These are phyloP conservation scores for Argyrosomus regius DNA, from an alignment of 2,797 vertebrate genomes.

Conservation along the genomic window DNA sequence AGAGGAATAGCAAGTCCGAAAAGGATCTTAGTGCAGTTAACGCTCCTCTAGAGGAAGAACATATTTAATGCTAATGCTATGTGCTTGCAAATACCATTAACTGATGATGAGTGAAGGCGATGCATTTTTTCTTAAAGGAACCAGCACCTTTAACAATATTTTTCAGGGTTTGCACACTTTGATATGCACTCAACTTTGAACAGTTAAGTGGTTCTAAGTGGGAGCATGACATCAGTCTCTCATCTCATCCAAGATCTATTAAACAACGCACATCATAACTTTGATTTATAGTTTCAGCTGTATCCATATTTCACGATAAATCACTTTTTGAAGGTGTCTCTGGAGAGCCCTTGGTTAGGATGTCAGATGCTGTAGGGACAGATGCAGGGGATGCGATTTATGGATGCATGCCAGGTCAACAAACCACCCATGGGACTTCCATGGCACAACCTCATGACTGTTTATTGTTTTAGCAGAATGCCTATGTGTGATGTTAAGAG, in stretches of 20 bases:
- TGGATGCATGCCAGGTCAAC: constrained; percentile 37
- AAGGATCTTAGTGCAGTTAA: constrained; percentile 7
- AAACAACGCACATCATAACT: constrained; percentile 52
- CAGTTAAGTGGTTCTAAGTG: constrained; percentile 35
- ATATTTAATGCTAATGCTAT: constrained; percentile 3
- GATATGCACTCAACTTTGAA: constrained; percentile 16
- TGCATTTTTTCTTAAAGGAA: constrained; percentile 13
- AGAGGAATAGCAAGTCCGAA: constrained; percentile 10
- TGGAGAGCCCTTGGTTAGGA: constrained; percentile 51
- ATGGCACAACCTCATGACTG: background rate
- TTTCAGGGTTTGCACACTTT: background rate
- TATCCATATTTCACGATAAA: constrained; percentile 62
- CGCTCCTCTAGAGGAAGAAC: background rate
- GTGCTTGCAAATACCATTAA: background rate
- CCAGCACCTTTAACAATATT: constrained; percentile 6
- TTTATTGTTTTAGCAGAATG: constrained; percentile 46
- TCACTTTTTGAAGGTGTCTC: constrained; percentile 59
- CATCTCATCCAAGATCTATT: constrained; percentile 47
- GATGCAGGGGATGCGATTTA: constrained; percentile 57
- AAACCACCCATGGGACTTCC: constrained; percentile 40
- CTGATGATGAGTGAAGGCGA: background rate
- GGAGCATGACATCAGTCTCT: constrained; percentile 40
- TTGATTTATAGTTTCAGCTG: constrained; percentile 55
- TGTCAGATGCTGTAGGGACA: constrained; percentile 52
- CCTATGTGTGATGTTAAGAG: constrained; percentile 39